Percentiles rank a stretch among this genome's conserved stretches.
Evolutionary conservation across 2,797 vertebrate species (phyloP).

Genomic region (Urophycis tenuis): DNA sequence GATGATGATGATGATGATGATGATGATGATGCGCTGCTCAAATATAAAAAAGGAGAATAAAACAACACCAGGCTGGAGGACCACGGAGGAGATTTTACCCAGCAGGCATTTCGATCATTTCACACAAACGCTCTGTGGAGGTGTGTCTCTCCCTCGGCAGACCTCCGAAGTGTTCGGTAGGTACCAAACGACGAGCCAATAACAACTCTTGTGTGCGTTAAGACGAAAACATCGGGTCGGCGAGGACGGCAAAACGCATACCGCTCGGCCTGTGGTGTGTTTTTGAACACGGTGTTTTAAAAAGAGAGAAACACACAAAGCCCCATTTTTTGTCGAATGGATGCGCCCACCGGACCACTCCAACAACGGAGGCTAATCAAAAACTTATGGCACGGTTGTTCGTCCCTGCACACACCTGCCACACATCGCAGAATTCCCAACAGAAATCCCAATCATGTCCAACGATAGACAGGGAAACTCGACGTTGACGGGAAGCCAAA

Average conservation of each 20-base stretch:
- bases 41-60: neutral
- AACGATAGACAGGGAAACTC: slow-evolving; percentile 16
- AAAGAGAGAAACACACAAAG: no score
- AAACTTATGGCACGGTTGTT: no score
- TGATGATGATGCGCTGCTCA: neutral
- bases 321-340: neutral
- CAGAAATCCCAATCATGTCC: slow-evolving; percentile 2
- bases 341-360: neutral
- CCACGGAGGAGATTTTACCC: slow-evolving; percentile 44
- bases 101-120: slow-evolving; percentile 61
- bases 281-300: neutral
- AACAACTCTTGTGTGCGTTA: neutral
- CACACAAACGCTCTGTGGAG: slow-evolving; percentile 56
- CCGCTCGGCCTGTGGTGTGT: neutral
- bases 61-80: slow-evolving; percentile 42
- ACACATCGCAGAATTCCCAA: slow-evolving; percentile 14
- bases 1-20: no score
- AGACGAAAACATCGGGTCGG: neutral
- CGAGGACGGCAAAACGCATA: neutral
- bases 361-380: neutral
- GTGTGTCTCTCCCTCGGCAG: slow-evolving; percentile 54
- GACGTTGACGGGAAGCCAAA: neutral
- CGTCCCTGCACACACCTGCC: neutral
- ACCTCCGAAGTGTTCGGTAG: no score
- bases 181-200: neutral